phyloP scores from a whole-genome alignment of 2,797 vertebrate genomes.

The Atherinosoma microstoma region DNA sequence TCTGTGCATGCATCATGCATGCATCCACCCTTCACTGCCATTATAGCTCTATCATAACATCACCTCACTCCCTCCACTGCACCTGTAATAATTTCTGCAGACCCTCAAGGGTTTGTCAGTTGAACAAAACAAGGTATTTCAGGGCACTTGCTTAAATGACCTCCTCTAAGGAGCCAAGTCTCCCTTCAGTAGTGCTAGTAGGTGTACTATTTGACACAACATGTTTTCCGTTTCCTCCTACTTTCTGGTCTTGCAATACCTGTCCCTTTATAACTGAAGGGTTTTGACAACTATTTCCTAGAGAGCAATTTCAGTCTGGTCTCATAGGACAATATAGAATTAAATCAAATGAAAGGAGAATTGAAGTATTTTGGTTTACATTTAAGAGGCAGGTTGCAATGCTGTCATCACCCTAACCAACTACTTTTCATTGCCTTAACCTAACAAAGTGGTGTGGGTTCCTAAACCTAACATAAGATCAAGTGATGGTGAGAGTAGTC shows the following conservation, averaged over 20 bases:
- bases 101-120: background rate
- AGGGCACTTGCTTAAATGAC: background rate
- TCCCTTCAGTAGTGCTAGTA: background rate
- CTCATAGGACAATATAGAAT: background rate
- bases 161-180: background rate
- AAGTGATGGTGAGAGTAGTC: background rate
- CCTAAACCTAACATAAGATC: background rate
- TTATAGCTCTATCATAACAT: background rate
- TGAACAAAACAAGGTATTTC: slow-evolving; percentile 4
- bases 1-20: too few species aligned
- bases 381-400: background rate
- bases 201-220: background rate
- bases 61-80: background rate
- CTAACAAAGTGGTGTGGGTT: background rate
- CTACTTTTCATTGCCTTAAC: background rate
- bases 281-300: background rate
- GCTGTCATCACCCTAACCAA: background rate
- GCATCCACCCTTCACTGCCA: background rate
- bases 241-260: background rate
- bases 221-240: background rate
- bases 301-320: background rate
- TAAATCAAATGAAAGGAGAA: background rate
- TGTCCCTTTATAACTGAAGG: background rate
- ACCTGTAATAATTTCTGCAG: background rate
- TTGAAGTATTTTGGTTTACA: too few species aligned